A percentile compares a stretch with the other conserved stretches of the same genome.
Evolutionary conservation across 2,113 vertebrate genomes (phyloP).

Genomic region (Melanerpes formicivorus): DNA sequence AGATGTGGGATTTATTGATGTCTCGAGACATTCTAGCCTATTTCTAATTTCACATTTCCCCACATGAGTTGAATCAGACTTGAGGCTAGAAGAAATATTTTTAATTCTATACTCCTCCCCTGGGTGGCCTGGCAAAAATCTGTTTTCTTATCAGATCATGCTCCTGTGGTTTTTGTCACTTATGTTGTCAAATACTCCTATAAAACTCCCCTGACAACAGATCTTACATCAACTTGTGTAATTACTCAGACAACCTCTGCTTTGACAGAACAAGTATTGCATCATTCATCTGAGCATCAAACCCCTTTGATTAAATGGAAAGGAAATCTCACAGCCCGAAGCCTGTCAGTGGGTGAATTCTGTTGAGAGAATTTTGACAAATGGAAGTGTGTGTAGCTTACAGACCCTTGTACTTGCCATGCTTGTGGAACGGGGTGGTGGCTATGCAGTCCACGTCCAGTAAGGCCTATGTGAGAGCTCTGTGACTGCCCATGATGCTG

Average conservation of each 20-base stretch:
- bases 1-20: neutral
- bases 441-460: neutral
- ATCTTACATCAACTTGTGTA: conserved; percentile 10
- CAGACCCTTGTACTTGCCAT: fast-evolving
- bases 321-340: neutral
- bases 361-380: neutral
- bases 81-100: conserved; percentile 8
- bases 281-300: neutral
- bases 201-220: conserved; percentile 27
- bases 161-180: conserved; percentile 53
- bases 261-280: conserved; percentile 31
- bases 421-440: fast-evolving
- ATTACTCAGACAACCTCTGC: conserved; percentile 8
- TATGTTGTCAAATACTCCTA: neutral
- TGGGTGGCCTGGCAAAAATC: conserved; percentile 31
- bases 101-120: conserved; percentile 44
- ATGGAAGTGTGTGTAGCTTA: neutral
- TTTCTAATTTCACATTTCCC: conserved; percentile 38
- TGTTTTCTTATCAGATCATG: conserved; percentile 48
- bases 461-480: fast-evolving
- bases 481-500: fast-evolving
- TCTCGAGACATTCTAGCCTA: neutral
- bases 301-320: neutral
- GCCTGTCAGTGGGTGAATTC: neutral
- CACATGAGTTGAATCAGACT: conserved; percentile 15